These are phyloP conservation scores for Austrofundulus limnaeus DNA, from an alignment of 2,113 vertebrate species.

Conservation along the genomic window DNA sequence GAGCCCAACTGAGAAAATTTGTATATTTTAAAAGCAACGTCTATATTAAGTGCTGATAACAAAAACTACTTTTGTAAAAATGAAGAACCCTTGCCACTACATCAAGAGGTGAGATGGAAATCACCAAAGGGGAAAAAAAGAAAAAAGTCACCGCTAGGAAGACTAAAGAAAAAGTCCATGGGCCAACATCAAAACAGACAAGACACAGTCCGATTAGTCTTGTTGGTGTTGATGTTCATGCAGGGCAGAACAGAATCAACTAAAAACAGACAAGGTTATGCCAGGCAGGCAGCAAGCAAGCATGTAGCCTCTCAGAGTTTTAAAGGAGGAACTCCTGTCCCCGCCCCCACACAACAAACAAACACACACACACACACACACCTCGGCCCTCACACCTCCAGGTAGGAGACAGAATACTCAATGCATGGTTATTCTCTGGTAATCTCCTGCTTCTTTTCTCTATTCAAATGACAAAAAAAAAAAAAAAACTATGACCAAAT, in stretches of 20 bases:
- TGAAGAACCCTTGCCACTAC: not conserved
- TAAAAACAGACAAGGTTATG: slow-evolving; percentile 48
- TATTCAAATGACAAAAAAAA: slow-evolving; percentile 4
- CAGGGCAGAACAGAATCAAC: slow-evolving; percentile 57
- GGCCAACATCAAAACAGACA: slow-evolving; percentile 50
- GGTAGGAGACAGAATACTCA: slow-evolving; percentile 53
- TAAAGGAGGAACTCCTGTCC: no score
- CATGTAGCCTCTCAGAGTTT: slow-evolving; percentile 68
- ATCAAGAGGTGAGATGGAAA: slow-evolving; percentile 6
- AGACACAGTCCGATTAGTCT: slow-evolving; percentile 49
- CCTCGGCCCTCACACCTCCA: slow-evolving; percentile 64
- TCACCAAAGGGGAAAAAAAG: slow-evolving; percentile 10
- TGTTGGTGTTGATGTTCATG: slow-evolving; percentile 63
- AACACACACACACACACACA: slow-evolving; percentile 25
- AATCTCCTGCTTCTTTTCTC: slow-evolving; percentile 7
- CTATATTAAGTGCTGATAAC: not conserved
- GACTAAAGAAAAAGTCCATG: slow-evolving; percentile 34
- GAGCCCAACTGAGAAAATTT: no score
- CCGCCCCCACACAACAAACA: not conserved
- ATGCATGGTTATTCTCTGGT: slow-evolving; percentile 54
- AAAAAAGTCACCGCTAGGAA: slow-evolving; percentile 10
- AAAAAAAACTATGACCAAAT: no score
- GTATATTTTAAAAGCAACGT: no score
- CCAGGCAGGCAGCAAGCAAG: slow-evolving; percentile 68
- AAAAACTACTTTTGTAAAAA: not conserved